Percentiles rank a stretch among this genome's conserved stretches.
phyloP scores from a whole-genome alignment of 2,113 vertebrate species.

The Vulpes ferrilata region DNA sequence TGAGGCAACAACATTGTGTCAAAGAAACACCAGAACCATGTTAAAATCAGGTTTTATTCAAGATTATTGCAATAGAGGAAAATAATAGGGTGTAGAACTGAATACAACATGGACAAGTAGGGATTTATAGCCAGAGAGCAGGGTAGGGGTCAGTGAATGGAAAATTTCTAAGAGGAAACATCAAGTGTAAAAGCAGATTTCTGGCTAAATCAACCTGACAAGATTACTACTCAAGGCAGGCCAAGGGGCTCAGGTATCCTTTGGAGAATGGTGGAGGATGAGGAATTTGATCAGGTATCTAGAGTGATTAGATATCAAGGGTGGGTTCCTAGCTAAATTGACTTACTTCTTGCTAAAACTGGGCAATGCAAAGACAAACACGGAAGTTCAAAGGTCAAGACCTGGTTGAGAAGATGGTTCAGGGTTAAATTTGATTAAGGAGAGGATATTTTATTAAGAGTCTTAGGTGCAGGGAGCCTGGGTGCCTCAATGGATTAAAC shows the following conservation, averaged over 20 bases:
- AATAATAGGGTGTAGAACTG: background rate
- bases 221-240: background rate
- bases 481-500: no score
- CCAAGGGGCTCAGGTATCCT: background rate
- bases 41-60: background rate
- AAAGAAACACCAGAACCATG: background rate
- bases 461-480: background rate
- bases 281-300: background rate
- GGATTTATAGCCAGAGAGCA: background rate
- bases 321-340: background rate
- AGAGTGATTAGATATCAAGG: background rate
- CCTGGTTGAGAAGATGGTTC: background rate
- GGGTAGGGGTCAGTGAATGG: background rate
- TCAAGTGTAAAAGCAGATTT: background rate
- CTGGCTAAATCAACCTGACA: background rate
- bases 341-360: slow-evolving; percentile 10
- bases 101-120: background rate
- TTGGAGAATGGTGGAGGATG: background rate
- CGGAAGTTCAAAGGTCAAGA: background rate
- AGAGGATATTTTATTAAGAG: background rate
- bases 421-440: background rate
- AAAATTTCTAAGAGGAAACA: background rate
- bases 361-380: background rate
- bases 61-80: background rate
- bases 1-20: background rate